These are phyloP conservation scores for Oryzias dopingdopingensis DNA, from an alignment of 2,797 vertebrate genomes.

Conservation along the genomic window DNA sequence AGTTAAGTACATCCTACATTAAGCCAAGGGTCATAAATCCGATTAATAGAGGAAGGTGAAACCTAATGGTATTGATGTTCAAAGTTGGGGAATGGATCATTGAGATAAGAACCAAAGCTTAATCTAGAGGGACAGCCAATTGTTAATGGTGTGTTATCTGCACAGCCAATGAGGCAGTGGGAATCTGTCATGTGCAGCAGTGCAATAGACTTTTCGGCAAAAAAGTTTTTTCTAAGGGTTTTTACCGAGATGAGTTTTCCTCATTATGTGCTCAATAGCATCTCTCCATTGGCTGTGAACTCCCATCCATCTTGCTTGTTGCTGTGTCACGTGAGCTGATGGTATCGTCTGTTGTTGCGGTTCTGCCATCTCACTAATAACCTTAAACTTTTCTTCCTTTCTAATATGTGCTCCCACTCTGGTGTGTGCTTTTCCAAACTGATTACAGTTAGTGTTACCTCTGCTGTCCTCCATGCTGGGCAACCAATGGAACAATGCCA, in stretches of 20 bases:
- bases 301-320: conserved; percentile 20
- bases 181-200: conserved; percentile 15
- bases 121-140: conserved; percentile 45
- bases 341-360: conserved; percentile 18
- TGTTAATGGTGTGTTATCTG: conserved; percentile 54
- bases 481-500: conserved; percentile 17
- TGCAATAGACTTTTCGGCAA: conserved; percentile 9
- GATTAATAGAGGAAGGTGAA: conserved; percentile 63
- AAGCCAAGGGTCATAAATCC: conserved; percentile 61
- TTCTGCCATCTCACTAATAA: conserved; percentile 43
- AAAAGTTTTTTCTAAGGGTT: conserved; percentile 22
- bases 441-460: conserved; percentile 22
- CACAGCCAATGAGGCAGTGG: conserved; percentile 33
- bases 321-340: conserved; percentile 25
- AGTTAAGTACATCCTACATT: conserved; percentile 22
- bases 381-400: conserved; percentile 8
- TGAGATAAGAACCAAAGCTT: conserved; percentile 55
- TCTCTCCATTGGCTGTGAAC: conserved; percentile 11
- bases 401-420: conserved; percentile 10
- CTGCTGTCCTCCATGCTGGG: conserved; percentile 6
- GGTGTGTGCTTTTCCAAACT: conserved; percentile 17
- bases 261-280: conserved; percentile 10
- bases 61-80: conserved; percentile 54
- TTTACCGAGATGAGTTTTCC: conserved; percentile 16
- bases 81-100: conserved; percentile 48